Conservation (phyloP, 2,797 vertebrate genomes). For the Danio jaintianensis region DNA sequence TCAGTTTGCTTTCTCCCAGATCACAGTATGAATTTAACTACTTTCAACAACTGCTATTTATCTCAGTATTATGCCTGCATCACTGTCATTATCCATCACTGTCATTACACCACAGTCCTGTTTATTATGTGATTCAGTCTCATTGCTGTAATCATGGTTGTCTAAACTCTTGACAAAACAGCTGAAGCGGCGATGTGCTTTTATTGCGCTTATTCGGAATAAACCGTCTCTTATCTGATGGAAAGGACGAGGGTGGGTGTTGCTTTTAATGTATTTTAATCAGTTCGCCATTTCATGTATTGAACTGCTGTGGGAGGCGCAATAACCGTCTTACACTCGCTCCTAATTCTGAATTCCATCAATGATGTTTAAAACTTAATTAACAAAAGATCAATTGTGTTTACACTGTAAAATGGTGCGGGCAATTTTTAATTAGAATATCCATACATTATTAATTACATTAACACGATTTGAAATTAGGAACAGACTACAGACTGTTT, state of each 20-base stretch:
- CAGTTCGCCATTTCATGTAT: constrained; percentile 63
- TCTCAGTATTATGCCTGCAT: neutral
- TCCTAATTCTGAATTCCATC: constrained; percentile 69
- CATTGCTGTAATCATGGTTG: constrained; percentile 7
- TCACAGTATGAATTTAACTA: neutral
- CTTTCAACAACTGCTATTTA: constrained; percentile 7
- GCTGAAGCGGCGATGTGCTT: constrained; percentile 11
- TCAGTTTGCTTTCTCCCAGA: neutral
- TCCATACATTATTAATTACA: constrained; percentile 85
- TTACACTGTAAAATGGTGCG: constrained; percentile 78
- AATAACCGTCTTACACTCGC: constrained; percentile 73
- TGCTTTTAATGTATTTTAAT: constrained; percentile 46
- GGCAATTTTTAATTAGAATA: constrained; percentile 83
- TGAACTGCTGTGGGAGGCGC: constrained; percentile 56
- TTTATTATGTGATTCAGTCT: constrained; percentile 30
- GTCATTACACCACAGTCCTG: constrained; percentile 1
- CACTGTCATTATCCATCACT: constrained; percentile 17
- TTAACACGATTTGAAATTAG: constrained; percentile 78
- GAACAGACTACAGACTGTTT: constrained; percentile 77
- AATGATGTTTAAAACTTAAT: constrained; percentile 82
- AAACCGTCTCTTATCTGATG: neutral
- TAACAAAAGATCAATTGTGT: constrained; percentile 85
- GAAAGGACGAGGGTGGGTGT: neutral
- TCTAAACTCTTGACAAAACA: constrained; percentile 23
- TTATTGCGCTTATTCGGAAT: constrained; percentile 3